Evolutionary conservation across 2,113 vertebrate species (phyloP).

Genomic region (Rousettus leschenaultii): DNA sequence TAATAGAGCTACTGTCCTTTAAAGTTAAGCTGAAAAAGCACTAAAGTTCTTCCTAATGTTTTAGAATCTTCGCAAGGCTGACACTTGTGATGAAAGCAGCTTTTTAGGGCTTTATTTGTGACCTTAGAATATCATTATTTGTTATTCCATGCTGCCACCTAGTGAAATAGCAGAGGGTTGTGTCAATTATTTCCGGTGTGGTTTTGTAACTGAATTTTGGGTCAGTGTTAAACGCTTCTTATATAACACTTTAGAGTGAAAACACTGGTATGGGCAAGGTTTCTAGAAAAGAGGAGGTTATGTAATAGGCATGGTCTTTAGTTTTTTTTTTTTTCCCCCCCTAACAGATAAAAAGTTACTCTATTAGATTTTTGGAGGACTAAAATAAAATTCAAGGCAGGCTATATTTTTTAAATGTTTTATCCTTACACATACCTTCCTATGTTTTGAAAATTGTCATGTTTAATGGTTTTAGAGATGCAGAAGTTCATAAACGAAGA

Average conservation of each 20-base stretch:
- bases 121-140: neutral
- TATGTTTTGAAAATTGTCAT: neutral
- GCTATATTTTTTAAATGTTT: neutral
- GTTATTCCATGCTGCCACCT: slow-evolving; percentile 80
- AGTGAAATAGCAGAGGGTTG: slow-evolving; percentile 52
- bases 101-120: neutral
- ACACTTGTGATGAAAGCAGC: neutral
- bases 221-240: neutral
- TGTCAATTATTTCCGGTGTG: neutral
- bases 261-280: neutral
- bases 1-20: neutral
- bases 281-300: neutral
- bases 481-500: neutral
- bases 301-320: neutral
- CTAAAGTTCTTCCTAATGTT: neutral
- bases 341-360: neutral
- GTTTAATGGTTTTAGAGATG: neutral
- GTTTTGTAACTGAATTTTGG: neutral
- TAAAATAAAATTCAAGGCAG: neutral
- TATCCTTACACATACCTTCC: neutral
- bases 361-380: slow-evolving; percentile 2
- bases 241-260: neutral
- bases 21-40: neutral
- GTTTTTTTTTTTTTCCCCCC: neutral
- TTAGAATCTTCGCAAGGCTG: neutral